Base-by-base conservation (phyloP, 2,797 vertebrate species). In the Chrysolophus pictus region DNA sequence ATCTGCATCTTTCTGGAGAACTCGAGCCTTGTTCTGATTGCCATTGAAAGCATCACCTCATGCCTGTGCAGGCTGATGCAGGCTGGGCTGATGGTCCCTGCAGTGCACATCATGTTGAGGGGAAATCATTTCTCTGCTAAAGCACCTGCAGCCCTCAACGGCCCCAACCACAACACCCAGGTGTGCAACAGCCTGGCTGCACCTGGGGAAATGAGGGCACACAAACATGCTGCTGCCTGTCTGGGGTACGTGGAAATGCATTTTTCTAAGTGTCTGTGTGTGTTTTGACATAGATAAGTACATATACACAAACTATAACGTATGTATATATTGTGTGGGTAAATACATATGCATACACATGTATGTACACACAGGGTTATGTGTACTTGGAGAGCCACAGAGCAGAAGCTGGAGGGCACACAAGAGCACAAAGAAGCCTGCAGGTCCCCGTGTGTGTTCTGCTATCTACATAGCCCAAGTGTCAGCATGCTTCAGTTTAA, bases 121-220 rank as follows among this genome's bases (percentile, higher is more conserved):
- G 35, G 4, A 68, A 77, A 5, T 26, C 11, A 3, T 14, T 35
- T 18, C n/a, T 49, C 46, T 44, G 29, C 18, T 78, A 39, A 47
- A 26, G 44, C 47, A 58, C 31, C 63, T 58, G 78, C 21, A 69
- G 35, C 68, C 78, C 26, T 68, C 3, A 64, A 37, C 3, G 2
- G 51, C 72, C n/a, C 1, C n/a, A 0, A 0, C 58, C 8, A 1
- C 3, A 16, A 31, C 91, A 7, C 49, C 44, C 79, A 33, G 65
- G 31, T 29, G 80, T 14, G 58, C 73, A 2, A 2, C 47, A 22
- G 8, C 14, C 4, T 10, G 2, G 10, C 26, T 21, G 29, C 46
- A 15, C 0, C 1, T 4, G 1, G 42, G 35, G 51, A 44, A 49
- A 29, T 0, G 9, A 0, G 35, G 2, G 24, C 2, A 59, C 82